A percentile compares a stretch with the other conserved stretches of the same genome.
Evolutionary conservation across 2,797 vertebrate species (phyloP).

Genomic region (Halcyon chelicuti): DNA sequence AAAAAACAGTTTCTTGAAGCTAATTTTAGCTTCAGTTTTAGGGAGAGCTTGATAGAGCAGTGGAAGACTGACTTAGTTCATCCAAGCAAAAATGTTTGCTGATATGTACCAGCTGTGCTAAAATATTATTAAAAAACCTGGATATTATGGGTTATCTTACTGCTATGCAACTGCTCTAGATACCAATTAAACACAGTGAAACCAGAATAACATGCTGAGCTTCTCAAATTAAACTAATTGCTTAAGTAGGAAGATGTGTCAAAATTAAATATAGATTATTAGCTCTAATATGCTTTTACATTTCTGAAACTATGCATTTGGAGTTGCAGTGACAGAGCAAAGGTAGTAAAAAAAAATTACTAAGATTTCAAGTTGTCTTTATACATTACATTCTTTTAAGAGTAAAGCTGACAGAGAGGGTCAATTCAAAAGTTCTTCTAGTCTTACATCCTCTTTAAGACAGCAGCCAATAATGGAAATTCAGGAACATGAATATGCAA

Average conservation of each 20-base stretch:
- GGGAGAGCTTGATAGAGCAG: background rate
- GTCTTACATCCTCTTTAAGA: background rate
- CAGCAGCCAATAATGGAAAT: background rate
- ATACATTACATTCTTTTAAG: background rate
- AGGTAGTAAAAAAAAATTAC: background rate
- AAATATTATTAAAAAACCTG: background rate
- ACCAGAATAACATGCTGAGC: background rate
- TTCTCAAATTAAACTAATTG: background rate
- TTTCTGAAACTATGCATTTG: background rate
- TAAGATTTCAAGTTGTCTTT: background rate
- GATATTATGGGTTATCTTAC: background rate
- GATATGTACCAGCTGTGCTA: background rate
- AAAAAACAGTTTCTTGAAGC: background rate
- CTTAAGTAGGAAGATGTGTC: background rate
- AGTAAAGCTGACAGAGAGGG: background rate
- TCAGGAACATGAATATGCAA: background rate
- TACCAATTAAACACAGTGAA: background rate
- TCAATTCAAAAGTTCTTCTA: background rate
- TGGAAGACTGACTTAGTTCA: background rate
- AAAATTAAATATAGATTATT: background rate
- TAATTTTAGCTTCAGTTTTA: background rate
- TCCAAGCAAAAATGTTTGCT: background rate
- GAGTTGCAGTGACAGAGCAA: background rate
- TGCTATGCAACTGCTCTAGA: background rate
- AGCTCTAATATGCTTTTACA: background rate